Evolutionary conservation across 2,113 vertebrate genomes (phyloP).

Genomic region (Zootoca vivipara): DNA sequence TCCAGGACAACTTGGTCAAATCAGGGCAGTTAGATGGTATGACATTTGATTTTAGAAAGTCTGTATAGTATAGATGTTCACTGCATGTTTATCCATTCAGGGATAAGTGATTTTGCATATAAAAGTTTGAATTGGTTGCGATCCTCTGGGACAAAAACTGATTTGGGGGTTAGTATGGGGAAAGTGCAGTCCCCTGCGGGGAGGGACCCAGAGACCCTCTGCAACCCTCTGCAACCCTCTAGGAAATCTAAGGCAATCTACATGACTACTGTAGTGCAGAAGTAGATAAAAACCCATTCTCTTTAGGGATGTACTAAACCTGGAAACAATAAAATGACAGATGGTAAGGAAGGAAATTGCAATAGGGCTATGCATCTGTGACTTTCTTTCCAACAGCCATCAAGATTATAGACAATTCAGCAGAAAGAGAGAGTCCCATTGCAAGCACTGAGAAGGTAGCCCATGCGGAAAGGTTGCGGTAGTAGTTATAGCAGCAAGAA

Average conservation of each 20-base stretch:
- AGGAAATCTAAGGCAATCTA: not conserved
- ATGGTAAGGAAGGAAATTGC: constrained; percentile 6
- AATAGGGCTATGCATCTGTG: constrained; percentile 20
- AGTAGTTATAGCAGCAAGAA: not conserved
- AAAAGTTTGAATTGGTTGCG: not conserved
- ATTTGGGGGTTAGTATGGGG: not conserved
- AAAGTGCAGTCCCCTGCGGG: not conserved
- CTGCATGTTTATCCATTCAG: not conserved
- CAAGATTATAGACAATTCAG: constrained; percentile 19
- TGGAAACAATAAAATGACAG: constrained; percentile 25
- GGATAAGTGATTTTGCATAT: not conserved
- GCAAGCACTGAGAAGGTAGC: not conserved
- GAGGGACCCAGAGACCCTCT: not conserved
- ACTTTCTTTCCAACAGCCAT: constrained; percentile 23
- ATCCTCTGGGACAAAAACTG: not conserved
- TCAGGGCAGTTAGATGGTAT: not conserved
- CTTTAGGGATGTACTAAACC: constrained; percentile 26
- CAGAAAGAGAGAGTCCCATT: constrained; percentile 20
- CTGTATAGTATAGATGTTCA: not conserved
- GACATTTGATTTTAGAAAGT: not conserved
- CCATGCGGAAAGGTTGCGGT: not conserved
- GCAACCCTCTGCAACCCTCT: not conserved
- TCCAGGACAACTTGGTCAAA: too few relatives aligned
- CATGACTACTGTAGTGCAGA: not conserved
- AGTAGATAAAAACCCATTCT: not conserved